phyloP scores from a whole-genome alignment of 2,888 invertebrate genomes.

The Allygus modestus region DNA sequence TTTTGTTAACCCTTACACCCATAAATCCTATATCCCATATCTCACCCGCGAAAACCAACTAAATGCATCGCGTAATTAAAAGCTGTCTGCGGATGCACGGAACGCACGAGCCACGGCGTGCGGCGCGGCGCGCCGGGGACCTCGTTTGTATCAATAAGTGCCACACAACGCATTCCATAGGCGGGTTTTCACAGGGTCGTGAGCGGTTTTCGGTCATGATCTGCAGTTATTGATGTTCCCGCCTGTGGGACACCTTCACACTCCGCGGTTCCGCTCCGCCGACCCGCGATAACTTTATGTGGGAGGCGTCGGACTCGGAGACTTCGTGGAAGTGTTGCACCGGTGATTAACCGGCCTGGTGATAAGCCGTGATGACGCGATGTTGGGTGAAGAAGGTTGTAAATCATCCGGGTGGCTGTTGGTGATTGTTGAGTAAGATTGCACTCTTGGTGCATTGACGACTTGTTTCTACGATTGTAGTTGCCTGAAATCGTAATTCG shows the following conservation, averaged over 20 bases:
- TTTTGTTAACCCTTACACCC: no score
- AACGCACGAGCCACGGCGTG: neutral
- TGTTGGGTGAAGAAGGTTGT: neutral
- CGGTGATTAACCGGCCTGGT: neutral
- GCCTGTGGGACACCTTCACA: slow-evolving; percentile 13
- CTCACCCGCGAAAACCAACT: neutral
- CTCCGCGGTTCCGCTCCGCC: slow-evolving; percentile 9
- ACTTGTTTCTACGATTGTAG: no score
- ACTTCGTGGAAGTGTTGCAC: slow-evolving; percentile 9
- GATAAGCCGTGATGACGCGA: slow-evolving; percentile 1
- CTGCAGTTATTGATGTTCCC: neutral
- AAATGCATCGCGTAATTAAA: neutral
- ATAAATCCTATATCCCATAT: no score
- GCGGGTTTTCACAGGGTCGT: slow-evolving; percentile 29
- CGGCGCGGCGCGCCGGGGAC: neutral
- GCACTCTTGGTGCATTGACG: no score
- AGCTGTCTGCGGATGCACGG: neutral
- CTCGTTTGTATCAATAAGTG: slow-evolving; percentile 27
- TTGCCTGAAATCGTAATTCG: no score
- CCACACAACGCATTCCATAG: slow-evolving; percentile 9
- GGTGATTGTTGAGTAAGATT: no score
- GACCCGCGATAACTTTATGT: slow-evolving; percentile 25
- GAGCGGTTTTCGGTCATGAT: slow-evolving; percentile 40
- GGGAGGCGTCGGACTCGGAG: slow-evolving; percentile 19
- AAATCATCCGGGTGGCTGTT: no score